Evolutionary conservation across 2,113 vertebrate genomes (phyloP).

Genomic region (Trematomus loennbergii): DNA sequence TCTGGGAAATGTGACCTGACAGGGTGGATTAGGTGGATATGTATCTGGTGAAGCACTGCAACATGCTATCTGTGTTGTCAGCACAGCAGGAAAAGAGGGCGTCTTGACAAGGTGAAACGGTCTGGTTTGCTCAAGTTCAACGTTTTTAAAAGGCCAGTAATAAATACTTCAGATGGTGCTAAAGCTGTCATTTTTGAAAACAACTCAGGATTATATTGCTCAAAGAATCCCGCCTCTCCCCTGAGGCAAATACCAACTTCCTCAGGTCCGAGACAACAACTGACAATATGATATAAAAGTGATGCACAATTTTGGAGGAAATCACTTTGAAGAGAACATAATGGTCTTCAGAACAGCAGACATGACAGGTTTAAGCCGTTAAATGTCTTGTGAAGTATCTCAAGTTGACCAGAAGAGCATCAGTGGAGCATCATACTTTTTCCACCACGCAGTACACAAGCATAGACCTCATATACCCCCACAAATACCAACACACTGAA

Average conservation of each 20-base stretch:
- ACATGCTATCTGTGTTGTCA: conserved; percentile 60
- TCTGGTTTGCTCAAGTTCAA: conserved; percentile 75
- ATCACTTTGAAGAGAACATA: conserved; percentile 28
- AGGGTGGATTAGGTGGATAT: conserved; percentile 33
- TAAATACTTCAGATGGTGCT: conserved; percentile 68
- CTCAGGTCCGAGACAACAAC: conserved; percentile 9
- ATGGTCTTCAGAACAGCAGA: conserved; percentile 12
- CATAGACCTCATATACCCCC: not conserved
- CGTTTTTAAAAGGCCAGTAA: conserved; percentile 65
- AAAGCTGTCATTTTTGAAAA: conserved; percentile 77
- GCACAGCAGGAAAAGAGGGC: conserved; percentile 15
- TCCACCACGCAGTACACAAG: not conserved
- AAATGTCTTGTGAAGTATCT: conserved; percentile 31
- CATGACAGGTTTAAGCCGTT: conserved; percentile 26
- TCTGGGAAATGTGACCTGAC: conserved; percentile 25
- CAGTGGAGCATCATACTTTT: not conserved
- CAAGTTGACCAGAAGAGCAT: conserved; percentile 3
- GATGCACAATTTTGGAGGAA: conserved; percentile 38
- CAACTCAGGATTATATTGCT: conserved; percentile 58
- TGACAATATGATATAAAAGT: conserved; percentile 25
- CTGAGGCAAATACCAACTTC: conserved; percentile 56
- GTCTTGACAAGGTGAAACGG: conserved; percentile 41
- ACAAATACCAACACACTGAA: not conserved
- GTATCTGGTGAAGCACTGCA: conserved; percentile 1
- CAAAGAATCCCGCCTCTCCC: conserved; percentile 38